Evolutionary conservation across 2,888 invertebrate genomes (phyloP).

Genomic region (Syrphus vitripennis): DNA sequence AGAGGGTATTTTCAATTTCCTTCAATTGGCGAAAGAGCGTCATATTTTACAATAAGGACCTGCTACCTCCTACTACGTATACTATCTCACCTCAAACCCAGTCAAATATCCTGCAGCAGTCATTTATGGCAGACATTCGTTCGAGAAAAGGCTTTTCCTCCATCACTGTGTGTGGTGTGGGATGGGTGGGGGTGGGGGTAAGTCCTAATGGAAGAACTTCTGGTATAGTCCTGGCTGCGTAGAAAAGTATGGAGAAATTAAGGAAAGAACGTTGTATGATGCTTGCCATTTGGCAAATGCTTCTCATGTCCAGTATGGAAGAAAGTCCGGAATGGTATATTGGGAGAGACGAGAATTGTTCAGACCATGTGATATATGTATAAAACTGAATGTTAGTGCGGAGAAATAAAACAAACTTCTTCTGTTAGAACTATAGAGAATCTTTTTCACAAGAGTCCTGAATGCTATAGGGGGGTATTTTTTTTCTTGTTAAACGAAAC

Average conservation of each 20-base stretch:
- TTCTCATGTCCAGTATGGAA: constrained; percentile 20
- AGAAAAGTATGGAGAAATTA: constrained; percentile 54
- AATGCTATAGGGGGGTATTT: neutral
- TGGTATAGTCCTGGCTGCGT: constrained; percentile 51
- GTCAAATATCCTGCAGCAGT: constrained; percentile 61
- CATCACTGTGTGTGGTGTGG: no score
- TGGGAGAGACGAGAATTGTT: neutral
- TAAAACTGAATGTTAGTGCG: constrained; percentile 58
- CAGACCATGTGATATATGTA: constrained; percentile 15
- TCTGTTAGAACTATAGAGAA: constrained; percentile 9
- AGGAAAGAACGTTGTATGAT: constrained; percentile 43
- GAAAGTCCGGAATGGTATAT: neutral
- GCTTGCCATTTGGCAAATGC: constrained; percentile 62
- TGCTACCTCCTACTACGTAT: neutral
- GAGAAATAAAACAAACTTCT: constrained; percentile 62
- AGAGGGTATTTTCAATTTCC: constrained; percentile 64
- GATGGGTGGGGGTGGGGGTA: neutral
- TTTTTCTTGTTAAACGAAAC: neutral
- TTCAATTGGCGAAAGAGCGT: constrained; percentile 69
- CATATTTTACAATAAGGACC: constrained; percentile 69
- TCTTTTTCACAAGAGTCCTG: neutral
- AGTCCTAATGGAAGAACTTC: constrained; percentile 9
- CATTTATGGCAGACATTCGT: constrained; percentile 62
- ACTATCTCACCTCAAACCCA: constrained; percentile 23
- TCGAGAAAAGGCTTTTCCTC: constrained; percentile 22